Evolutionary conservation across 1,140 invertebrate genomes (phyloP).

Genomic region (Apocrypta bakeri): DNA sequence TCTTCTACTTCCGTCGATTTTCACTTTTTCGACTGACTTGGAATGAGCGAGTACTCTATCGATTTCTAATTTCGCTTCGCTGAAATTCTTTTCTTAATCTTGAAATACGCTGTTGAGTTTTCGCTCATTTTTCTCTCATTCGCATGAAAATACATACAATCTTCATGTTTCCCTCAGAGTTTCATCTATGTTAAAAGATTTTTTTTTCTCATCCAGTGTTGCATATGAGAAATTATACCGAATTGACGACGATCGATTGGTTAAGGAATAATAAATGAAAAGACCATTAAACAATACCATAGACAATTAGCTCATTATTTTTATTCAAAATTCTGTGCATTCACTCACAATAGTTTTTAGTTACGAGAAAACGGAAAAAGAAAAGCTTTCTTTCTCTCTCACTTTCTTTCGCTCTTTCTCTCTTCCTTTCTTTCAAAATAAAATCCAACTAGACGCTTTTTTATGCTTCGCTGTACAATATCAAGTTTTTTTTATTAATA

Average conservation of each 20-base stretch:
- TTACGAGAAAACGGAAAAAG: conserved; percentile 39
- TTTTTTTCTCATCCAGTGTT: neutral
- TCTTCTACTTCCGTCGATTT: neutral
- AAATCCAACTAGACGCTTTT: conserved; percentile 32
- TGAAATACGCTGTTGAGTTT: neutral
- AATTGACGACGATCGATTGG: neutral
- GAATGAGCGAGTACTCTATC: conserved; percentile 16
- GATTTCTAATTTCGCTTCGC: conserved; percentile 22
- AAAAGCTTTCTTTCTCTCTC: conserved; percentile 12
- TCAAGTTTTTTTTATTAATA: conserved; percentile 36
- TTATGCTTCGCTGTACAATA: conserved; percentile 31
- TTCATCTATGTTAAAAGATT: neutral
- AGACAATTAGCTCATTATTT: conserved; percentile 37
- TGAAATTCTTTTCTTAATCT: conserved; percentile 1
- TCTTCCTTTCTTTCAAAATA: conserved; percentile 34
- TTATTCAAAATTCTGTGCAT: conserved; percentile 48
- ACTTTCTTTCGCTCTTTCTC: neutral
- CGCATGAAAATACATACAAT: neutral
- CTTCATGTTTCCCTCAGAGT: neutral
- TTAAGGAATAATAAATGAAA: neutral
- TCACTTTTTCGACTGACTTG: neutral
- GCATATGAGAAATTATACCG: neutral
- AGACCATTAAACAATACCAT: neutral
- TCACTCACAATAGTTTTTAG: conserved; percentile 38
- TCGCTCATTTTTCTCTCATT: neutral